These are phyloP conservation scores for Cynodonichthys magdalenae DNA, from an alignment of 2,797 vertebrate species.

Conservation along the genomic window DNA sequence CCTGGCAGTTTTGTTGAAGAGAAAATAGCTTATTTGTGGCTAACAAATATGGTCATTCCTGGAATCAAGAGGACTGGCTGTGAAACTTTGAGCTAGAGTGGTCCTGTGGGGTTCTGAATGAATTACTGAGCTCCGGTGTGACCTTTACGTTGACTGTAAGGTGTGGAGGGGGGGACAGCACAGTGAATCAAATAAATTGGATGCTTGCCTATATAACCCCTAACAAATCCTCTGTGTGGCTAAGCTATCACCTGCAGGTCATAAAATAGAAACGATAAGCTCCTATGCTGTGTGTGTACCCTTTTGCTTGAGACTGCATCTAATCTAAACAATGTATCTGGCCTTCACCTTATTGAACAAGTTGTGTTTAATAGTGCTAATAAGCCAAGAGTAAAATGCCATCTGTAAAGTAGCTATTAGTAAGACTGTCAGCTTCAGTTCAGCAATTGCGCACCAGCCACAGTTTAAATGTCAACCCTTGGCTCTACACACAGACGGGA, in stretches of 20 bases:
- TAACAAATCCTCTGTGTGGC: conserved; percentile 1
- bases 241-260: conserved; percentile 3
- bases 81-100: conserved; percentile 28
- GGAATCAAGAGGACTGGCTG: conserved; percentile 25
- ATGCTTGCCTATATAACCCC: conserved; percentile 4
- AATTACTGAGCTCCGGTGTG: conserved; percentile 34
- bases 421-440: conserved; percentile 58
- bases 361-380: conserved; percentile 71
- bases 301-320: conserved; percentile 32
- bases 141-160: conserved; percentile 51
- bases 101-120: conserved; percentile 31
- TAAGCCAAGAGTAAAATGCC: conserved; percentile 75
- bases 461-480: conserved; percentile 76
- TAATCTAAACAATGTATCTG: conserved; percentile 48
- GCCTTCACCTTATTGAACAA: conserved; percentile 60
- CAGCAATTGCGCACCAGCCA: conserved; percentile 42
- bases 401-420: conserved; percentile 78
- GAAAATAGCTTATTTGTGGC: conserved; percentile 29
- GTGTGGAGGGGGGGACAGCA: conserved; percentile 13
- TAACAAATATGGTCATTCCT: conserved; percentile 29
- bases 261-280: conserved; percentile 4
- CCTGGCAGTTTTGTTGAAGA: conserved; percentile 39
- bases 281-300: conserved; percentile 18
- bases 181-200: conserved; percentile 29
- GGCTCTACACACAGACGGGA: conserved; percentile 42